These are phyloP conservation scores for Lates calcarifer DNA, from an alignment of 2,113 vertebrate species.

Conservation along the genomic window DNA sequence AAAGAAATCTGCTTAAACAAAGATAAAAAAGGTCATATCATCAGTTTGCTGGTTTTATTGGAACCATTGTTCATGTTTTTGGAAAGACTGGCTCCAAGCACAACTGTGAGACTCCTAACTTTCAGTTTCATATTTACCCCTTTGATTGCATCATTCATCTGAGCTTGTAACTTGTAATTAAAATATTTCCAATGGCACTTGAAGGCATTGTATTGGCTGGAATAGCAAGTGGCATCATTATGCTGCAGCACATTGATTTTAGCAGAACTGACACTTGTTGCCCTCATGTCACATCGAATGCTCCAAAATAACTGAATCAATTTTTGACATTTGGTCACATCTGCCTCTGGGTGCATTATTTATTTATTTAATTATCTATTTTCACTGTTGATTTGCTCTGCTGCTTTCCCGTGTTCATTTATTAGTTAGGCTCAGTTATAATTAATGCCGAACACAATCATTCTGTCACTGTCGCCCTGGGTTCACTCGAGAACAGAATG, in stretches of 20 bases:
- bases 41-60: background rate
- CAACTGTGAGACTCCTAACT: background rate
- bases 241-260: slow-evolving; percentile 47
- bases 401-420: slow-evolving; percentile 12
- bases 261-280: slow-evolving; percentile 47
- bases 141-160: slow-evolving; percentile 37
- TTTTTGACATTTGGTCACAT: slow-evolving; percentile 49
- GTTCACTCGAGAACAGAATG: slow-evolving; percentile 19
- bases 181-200: slow-evolving; percentile 32
- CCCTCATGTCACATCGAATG: slow-evolving; percentile 11
- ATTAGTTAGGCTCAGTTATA: slow-evolving; percentile 19
- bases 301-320: slow-evolving; percentile 6
- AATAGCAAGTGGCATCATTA: slow-evolving; percentile 17
- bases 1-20: background rate
- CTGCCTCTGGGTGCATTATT: slow-evolving; percentile 1
- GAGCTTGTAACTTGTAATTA: slow-evolving; percentile 19
- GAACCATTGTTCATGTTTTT: background rate
- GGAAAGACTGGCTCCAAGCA: background rate
- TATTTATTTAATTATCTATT: slow-evolving; percentile 43
- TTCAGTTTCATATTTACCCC: slow-evolving; percentile 14
- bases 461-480: background rate
- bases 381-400: slow-evolving; percentile 28
- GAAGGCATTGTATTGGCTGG: slow-evolving; percentile 36
- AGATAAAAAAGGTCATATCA: background rate
- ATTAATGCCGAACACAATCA: slow-evolving; percentile 47